A percentile compares a stretch with the other conserved stretches of the same genome.
Evolutionary conservation across 2,797 vertebrate species (phyloP).

Genomic region (Premnoplex brunnescens): DNA sequence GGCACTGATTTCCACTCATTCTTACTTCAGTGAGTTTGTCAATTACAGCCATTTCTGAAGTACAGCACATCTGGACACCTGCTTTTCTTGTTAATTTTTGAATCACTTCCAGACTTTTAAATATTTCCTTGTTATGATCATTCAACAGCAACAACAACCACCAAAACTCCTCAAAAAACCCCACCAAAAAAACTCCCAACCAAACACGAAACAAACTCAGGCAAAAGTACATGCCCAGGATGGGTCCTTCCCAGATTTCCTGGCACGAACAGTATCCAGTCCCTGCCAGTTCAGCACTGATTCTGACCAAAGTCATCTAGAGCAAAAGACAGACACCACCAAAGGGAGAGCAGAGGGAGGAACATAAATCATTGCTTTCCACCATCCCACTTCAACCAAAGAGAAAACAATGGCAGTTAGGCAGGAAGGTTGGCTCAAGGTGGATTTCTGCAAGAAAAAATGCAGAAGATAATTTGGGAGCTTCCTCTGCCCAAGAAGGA

Average conservation of each 20-base stretch:
- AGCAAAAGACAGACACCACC: not conserved
- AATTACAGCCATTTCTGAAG: not conserved
- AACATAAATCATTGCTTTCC: not conserved
- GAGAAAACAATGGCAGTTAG: not conserved
- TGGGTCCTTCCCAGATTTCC: slow-evolving; percentile 2
- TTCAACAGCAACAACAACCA: not conserved
- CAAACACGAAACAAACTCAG: not conserved
- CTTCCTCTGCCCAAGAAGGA: not conserved
- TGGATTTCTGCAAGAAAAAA: not conserved
- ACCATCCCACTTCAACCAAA: not conserved
- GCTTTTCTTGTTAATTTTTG: not conserved
- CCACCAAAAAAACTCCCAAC: too few relatives aligned
- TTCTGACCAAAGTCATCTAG: not conserved
- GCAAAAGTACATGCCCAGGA: not conserved
- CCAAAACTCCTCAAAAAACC: not conserved
- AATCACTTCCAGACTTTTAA: slow-evolving; percentile 1
- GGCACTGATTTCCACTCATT: not conserved
- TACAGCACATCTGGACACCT: not conserved
- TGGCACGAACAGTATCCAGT: not conserved
- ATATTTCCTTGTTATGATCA: not conserved
- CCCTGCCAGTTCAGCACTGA: not conserved
- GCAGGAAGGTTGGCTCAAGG: not conserved
- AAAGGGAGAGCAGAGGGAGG: not conserved
- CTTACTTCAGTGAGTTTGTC: not conserved
- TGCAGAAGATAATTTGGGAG: not conserved